Evolutionary conservation across 2,113 vertebrate species (phyloP).

Genomic region (Albula goreensis): DNA sequence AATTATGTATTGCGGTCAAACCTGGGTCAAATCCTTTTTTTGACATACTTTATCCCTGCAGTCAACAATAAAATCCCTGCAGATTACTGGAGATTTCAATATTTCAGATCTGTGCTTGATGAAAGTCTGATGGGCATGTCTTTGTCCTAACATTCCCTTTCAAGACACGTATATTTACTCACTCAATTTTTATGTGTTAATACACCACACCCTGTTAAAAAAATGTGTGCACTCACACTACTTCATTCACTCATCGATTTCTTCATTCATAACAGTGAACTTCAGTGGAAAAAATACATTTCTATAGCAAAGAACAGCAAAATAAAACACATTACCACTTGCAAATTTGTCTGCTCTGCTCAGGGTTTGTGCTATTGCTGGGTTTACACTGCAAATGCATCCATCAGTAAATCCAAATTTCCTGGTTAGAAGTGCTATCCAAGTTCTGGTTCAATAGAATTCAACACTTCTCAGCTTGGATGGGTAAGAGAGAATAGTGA

Average conservation of each 20-base stretch:
- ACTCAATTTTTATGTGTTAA: too few species aligned
- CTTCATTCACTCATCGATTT: not conserved
- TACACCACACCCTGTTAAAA: too few species aligned
- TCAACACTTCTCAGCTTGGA: not conserved
- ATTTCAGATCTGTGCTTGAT: too few species aligned
- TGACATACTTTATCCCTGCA: too few species aligned
- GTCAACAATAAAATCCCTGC: too few species aligned
- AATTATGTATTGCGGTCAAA: not conserved
- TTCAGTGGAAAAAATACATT: not conserved
- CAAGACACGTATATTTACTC: not conserved
- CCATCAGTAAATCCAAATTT: not conserved
- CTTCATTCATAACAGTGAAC: not conserved
- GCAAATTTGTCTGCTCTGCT: not conserved
- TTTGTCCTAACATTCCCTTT: slow-evolving; percentile 2
- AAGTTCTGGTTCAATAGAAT: not conserved
- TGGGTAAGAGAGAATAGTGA: not conserved
- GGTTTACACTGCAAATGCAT: not conserved
- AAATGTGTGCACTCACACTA: not conserved
- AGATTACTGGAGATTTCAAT: too few species aligned
- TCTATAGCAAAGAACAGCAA: too few species aligned
- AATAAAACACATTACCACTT: not conserved
- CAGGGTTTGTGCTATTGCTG: not conserved
- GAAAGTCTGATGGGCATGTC: not conserved
- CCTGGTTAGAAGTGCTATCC: not conserved
- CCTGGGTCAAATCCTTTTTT: too few species aligned